phyloP scores from a whole-genome alignment of 2,113 vertebrate species.

The Leuciscus idus region DNA sequence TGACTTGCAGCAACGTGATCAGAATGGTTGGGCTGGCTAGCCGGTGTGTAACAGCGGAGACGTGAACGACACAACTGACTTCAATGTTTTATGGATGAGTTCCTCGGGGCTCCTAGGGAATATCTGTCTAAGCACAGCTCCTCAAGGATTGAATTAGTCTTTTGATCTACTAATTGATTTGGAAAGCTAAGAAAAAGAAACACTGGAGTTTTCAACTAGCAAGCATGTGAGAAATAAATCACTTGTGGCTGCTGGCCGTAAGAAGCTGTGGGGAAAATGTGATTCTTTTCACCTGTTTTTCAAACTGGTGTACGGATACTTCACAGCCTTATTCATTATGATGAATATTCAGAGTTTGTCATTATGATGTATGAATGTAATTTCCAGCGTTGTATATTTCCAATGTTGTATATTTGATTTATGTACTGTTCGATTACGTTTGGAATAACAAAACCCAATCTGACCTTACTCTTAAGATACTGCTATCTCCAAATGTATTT shows the following conservation, averaged over 20 bases:
- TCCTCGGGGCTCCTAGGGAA: constrained; percentile 63
- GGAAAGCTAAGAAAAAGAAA: constrained; percentile 67
- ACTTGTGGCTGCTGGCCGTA: constrained; percentile 47
- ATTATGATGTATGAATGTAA: constrained; percentile 41
- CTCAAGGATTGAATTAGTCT: constrained; percentile 72
- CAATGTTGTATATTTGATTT: constrained; percentile 7
- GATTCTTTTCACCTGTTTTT: constrained; percentile 34
- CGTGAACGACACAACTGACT: constrained; percentile 56
- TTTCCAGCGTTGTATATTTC: constrained; percentile 8
- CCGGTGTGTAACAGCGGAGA: constrained; percentile 57
- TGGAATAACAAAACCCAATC: neutral
- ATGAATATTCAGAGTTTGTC: constrained; percentile 42
- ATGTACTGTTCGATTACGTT: constrained; percentile 11
- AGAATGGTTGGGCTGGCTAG: constrained; percentile 51
- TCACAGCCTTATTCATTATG: constrained; percentile 17
- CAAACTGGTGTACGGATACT: constrained; percentile 13
- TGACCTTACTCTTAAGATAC: neutral
- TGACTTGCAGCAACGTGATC: constrained; percentile 50
- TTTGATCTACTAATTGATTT: constrained; percentile 77
- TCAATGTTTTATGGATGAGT: constrained; percentile 63
- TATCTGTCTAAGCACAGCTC: constrained; percentile 64
- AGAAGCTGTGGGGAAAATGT: constrained; percentile 37
- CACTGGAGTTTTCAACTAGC: constrained; percentile 53
- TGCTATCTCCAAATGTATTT: neutral
- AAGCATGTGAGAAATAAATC: constrained; percentile 54